Evolutionary conservation across 1,140 invertebrate genomes (phyloP).

Genomic region (Probaryconus sp.): DNA sequence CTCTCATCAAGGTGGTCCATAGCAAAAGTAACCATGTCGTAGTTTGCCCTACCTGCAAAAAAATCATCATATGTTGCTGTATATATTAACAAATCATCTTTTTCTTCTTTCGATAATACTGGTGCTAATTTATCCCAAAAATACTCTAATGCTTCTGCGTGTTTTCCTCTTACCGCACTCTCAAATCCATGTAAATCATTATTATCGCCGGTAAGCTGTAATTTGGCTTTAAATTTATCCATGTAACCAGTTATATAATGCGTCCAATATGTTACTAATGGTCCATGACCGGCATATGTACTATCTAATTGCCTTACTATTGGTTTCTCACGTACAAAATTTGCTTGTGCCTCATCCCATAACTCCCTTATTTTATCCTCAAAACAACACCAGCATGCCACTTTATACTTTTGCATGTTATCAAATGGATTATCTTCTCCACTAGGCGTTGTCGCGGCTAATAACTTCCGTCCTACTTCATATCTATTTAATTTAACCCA

Average conservation of each 20-base stretch:
- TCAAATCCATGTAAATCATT: conserved; percentile 19
- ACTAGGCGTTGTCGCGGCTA: conserved; percentile 3
- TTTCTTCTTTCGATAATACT: conserved; percentile 8
- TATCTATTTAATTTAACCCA: conserved; percentile 21
- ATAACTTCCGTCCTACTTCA: conserved; percentile 16
- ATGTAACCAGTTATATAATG: conserved; percentile 19
- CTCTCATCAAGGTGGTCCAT: conserved; percentile 14
- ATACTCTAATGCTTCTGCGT: too few species aligned
- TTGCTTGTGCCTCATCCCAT: conserved; percentile 7
- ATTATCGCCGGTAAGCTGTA: conserved; percentile 13
- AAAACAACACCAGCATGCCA: conserved; percentile 17
- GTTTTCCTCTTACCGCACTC: too few species aligned
- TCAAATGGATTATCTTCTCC: conserved; percentile 15
- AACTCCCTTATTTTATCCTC: conserved; percentile 19
- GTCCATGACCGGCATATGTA: conserved; percentile 14
- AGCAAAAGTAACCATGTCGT: too few species aligned
- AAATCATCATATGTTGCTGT: conserved; percentile 8
- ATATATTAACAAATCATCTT: conserved; percentile 19
- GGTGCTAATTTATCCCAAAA: too few species aligned
- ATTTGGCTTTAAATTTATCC: conserved; percentile 19
- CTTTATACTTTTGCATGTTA: conserved; percentile 19
- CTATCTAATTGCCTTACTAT: conserved; percentile 4
- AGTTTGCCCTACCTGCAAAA: conserved; percentile 11
- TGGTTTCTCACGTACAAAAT: too few species aligned
- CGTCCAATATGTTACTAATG: conserved; percentile 16